phyloP scores from a whole-genome alignment of 1,140 invertebrate genomes.

The Drosophila funebris region DNA sequence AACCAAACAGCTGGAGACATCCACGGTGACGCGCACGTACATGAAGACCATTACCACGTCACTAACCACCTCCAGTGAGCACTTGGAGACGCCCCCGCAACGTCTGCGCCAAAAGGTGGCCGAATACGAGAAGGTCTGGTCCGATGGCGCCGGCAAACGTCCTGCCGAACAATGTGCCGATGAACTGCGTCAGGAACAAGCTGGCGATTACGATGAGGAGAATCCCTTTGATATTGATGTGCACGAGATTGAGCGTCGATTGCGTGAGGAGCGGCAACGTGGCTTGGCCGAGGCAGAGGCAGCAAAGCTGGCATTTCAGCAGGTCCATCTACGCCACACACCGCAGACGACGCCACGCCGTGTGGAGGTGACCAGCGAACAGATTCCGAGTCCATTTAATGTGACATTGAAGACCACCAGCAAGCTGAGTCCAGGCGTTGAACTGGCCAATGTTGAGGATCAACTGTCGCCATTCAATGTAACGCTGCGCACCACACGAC shows the following conservation, averaged over 20 bases:
- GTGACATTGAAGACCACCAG: conserved; percentile 76
- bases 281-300: conserved; percentile 84
- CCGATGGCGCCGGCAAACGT: conserved; percentile 78
- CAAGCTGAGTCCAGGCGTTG: conserved; percentile 60
- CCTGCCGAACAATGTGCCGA: conserved; percentile 59
- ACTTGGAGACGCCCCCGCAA: conserved; percentile 83
- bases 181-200: conserved; percentile 54
- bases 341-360: conserved; percentile 84
- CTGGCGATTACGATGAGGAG: conserved; percentile 73
- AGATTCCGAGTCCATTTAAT: conserved; percentile 69
- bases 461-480: conserved; percentile 85
- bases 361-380: conserved; percentile 68
- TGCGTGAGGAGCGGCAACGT: conserved; percentile 85
- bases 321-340: conserved; percentile 85
- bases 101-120: conserved; percentile 88
- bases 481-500: conserved; percentile 69
- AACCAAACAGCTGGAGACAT: conserved; percentile 73
- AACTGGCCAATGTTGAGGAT: conserved; percentile 86
- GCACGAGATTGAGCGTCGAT: conserved; percentile 86
- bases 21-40: conserved; percentile 74
- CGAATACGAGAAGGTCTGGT: conserved; percentile 91
- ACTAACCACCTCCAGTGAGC: conserved; percentile 54
- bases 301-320: conserved; percentile 85
- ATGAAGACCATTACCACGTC: conserved; percentile 77
- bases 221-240: conserved; percentile 84